Evolutionary conservation across 2,888 invertebrate species (phyloP).

Genomic region (Nesidiocoris tenuis): DNA sequence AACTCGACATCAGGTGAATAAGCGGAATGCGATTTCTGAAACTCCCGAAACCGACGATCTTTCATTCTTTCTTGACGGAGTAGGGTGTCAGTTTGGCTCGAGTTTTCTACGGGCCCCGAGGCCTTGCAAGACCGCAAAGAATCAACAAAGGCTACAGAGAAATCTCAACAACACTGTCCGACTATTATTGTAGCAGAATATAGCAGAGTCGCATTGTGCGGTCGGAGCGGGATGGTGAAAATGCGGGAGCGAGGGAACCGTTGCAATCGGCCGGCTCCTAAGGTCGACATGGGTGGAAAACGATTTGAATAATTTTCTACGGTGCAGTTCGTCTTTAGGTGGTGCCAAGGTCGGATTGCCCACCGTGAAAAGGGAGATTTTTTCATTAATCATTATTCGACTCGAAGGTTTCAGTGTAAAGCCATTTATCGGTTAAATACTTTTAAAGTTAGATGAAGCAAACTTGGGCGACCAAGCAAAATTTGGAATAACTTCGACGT

Average conservation of each 20-base stretch:
- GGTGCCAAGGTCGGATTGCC: neutral
- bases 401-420: too few relatives aligned
- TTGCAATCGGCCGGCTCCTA: neutral
- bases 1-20: neutral
- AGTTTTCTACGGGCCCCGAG: neutral
- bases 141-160: neutral
- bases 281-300: neutral
- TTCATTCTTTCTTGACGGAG: neutral
- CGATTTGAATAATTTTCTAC: neutral
- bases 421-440: too few relatives aligned
- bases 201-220: neutral
- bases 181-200: neutral
- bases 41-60: neutral
- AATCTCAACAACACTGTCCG: neutral
- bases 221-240: neutral
- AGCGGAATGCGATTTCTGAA: neutral
- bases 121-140: slow-evolving; percentile 4
- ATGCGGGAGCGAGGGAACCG: neutral
- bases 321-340: neutral
- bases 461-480: too few relatives aligned
- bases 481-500: too few relatives aligned
- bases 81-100: neutral
- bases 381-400: neutral
- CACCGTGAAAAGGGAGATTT: neutral
- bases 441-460: too few relatives aligned